Base-by-base conservation (phyloP, 2,113 vertebrate genomes). In the Limnothrissa miodon region DNA sequence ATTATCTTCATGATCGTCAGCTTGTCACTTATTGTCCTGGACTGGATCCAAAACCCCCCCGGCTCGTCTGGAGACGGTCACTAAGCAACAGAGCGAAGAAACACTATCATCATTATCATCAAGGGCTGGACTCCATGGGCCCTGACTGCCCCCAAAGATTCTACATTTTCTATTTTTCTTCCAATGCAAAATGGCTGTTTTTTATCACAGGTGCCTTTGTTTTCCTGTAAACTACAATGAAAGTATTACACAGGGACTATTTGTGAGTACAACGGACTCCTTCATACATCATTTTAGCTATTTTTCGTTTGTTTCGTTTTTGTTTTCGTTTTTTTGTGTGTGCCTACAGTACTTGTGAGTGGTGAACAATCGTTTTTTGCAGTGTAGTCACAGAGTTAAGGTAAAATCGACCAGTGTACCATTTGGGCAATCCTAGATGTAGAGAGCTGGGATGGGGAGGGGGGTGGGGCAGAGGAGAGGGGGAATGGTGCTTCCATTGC, bases 1-100 rank as follows among this genome's bases (percentile, higher is more conserved):
- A 81, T 99, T 66, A 89, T 99, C 91, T 99, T 99, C 90, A 98
- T 99, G 98, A 90, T 96, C 51, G 96, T 95, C 92, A 99, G 98
- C 92, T 96, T 99, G 95, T 92, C 95, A 0, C 96, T 99, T 88
- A 99, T 99, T 88, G 91, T 95, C 83, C 90, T 95, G 33, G 98
- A 99, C 93, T 99, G 97, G 98, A 94, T 99, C 91, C 96, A 97
- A 91, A 96, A 97, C 87, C 92, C 97, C 5, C 83, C 96, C 0
- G 92, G 93, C 87, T 95, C 46, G 11, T 48, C 96, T 29, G 91
- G 92, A 78, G 94, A 92, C 5, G 88, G 87, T 82, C 92, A 93
- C 84, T 94, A 94, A 93, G 80, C 45, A 15, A 36, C 78, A 21
- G 66, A 36, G 13, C 0, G 3, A 33, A 74, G 10, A 39, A 45